phyloP scores from a whole-genome alignment of 2,888 invertebrate species.

The Boloria euphrosyne region DNA sequence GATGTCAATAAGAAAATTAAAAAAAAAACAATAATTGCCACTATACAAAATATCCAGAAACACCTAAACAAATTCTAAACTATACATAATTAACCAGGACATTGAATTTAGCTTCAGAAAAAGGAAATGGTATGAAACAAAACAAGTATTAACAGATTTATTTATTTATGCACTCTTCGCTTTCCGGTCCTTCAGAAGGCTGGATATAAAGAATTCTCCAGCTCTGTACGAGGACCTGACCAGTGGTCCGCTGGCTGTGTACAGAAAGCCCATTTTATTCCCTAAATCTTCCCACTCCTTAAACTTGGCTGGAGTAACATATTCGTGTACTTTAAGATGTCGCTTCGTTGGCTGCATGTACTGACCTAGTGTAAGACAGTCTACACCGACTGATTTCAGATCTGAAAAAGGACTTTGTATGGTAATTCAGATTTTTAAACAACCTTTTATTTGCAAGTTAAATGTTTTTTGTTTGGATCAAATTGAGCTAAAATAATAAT shows the following conservation, averaged over 20 bases:
- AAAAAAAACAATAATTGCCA: no score
- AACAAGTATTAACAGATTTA: no score
- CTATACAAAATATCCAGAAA: no score
- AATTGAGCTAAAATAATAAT: no score
- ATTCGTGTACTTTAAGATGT: slow-evolving; percentile 96
- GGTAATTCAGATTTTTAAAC: no score
- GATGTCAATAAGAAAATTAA: no score
- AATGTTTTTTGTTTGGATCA: no score
- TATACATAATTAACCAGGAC: no score
- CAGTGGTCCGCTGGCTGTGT: slow-evolving; percentile 98
- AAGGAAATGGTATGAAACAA: no score
- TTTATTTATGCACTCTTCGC: slow-evolving; percentile 62
- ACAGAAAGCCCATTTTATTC: slow-evolving; percentile 93
- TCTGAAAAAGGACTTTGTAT: slow-evolving; percentile 76
- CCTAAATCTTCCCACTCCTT: slow-evolving; percentile 93
- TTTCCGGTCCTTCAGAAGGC: slow-evolving; percentile 86
- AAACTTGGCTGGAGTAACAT: slow-evolving; percentile 97
- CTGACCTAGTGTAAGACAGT: slow-evolving; percentile 98
- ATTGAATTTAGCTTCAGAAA: no score
- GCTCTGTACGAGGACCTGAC: slow-evolving; percentile 98
- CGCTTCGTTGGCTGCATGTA: slow-evolving; percentile 99
- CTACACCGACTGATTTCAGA: slow-evolving; percentile 90
- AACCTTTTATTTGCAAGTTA: no score
- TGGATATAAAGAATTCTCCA: slow-evolving; percentile 96
- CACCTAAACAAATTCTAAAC: no score